Base-by-base conservation (phyloP, 53 echinoderm and acorn worm species). In the Holothuria scabra region DNA sequence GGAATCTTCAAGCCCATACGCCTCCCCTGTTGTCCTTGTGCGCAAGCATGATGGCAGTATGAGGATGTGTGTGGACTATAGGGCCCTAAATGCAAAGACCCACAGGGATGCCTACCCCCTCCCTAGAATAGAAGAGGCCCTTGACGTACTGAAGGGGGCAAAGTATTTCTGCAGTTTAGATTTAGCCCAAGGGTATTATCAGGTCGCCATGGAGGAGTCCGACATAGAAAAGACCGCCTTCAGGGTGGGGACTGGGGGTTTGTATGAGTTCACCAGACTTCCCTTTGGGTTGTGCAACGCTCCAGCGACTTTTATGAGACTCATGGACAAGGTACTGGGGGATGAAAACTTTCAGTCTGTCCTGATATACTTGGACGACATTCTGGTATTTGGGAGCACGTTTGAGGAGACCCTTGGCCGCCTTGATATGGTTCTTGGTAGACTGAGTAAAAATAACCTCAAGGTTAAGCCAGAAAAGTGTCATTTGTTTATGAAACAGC, bases 151-250 rank as follows among this genome's bases (percentile, higher is more conserved):
- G 11, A 79, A 88, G 11, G 88, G 88, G 22, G 60, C 87, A 24
- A 84, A 29, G 22, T 84, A 84, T 35, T 88, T 80, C 52, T 65
- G 88, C 46, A 84, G 79, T 74, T 60, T 91, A n/a, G 91, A 88
- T 46, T 65, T 91, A 19, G 85, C 91, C 18, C 85, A 88, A 21
- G 91, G 84, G 10, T 91, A 79, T 29, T 79, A 88, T 32, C 91
- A 88, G 34, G 81, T 91, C 3, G 85, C 91, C 19, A 41, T 91
- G 12, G 81, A 66, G 14, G 88, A 88, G 18, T 78, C 25, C 2
- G 92, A 92, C 56, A 74, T n/a, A n/a, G 89, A 92, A 79, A 92
- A 92, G 83, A 83, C 88, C 3, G 88, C 91, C 12, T 92, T 94
- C 56, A 67, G 91, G 19, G 85, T 85, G 10, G 90, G 95, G 12